These are phyloP conservation scores for Leptodactylus fallax DNA, from an alignment of 2,797 vertebrate species.

Conservation along the genomic window DNA sequence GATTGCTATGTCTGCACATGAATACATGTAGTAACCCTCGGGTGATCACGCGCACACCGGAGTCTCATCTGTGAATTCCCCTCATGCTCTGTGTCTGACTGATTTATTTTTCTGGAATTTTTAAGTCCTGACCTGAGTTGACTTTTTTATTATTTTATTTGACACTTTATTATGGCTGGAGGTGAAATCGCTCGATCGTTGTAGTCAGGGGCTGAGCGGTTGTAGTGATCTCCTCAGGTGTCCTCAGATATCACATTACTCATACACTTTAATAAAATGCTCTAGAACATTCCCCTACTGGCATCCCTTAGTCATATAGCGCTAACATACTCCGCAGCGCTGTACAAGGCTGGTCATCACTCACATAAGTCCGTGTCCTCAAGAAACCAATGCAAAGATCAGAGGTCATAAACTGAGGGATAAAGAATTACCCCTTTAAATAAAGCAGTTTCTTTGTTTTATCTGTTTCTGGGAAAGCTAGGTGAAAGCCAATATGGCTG, in stretches of 20 bases:
- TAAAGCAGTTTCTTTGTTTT: too few species aligned
- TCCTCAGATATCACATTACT: not conserved
- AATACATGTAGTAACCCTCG: not conserved
- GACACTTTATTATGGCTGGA: slow-evolving; percentile 4
- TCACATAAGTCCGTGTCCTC: too few species aligned
- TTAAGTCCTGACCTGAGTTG: not conserved
- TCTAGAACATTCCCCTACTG: not conserved
- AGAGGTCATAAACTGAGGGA: too few species aligned
- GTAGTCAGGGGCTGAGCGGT: not conserved
- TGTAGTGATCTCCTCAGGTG: too few species aligned
- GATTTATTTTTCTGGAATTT: slow-evolving; percentile 1
- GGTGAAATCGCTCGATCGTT: not conserved
- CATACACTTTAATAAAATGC: not conserved
- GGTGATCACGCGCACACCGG: not conserved
- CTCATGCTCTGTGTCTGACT: slow-evolving; percentile 7
- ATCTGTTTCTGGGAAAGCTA: too few species aligned
- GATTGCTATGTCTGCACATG: not conserved
- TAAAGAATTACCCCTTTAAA: too few species aligned
- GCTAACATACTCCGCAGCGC: not conserved
- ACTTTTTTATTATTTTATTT: not conserved
- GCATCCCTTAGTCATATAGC: not conserved
- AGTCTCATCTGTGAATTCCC: not conserved
- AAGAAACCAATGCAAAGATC: too few species aligned
- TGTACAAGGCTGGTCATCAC: not conserved
- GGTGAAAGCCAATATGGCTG: too few species aligned